Conservation (phyloP, 2,888 invertebrate genomes). For the Philhelius pedissequus region DNA sequence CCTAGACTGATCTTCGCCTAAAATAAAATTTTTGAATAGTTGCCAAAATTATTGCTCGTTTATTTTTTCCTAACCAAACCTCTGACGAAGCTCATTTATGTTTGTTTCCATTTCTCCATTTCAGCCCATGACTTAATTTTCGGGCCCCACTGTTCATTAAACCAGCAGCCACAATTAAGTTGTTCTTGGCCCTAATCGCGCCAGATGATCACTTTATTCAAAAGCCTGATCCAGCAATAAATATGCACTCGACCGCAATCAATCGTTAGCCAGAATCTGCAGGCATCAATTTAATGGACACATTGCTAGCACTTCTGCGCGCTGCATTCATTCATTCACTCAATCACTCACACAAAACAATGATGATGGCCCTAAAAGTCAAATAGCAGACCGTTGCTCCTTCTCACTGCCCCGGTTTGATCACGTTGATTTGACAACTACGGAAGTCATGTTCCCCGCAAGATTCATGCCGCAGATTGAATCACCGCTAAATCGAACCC, state of each 20-base stretch:
- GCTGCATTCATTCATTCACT: slow-evolving; percentile 10
- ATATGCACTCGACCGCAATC: slow-evolving; percentile 55
- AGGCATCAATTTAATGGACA: slow-evolving; percentile 44
- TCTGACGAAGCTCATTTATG: no score
- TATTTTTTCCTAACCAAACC: no score
- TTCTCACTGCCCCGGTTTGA: slow-evolving; percentile 8
- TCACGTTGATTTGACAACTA: slow-evolving; percentile 60
- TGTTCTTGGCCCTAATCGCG: slow-evolving; percentile 30
- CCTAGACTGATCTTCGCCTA: no score
- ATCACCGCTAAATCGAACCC: slow-evolving; percentile 35
- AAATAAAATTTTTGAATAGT: no score
- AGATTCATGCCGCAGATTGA: slow-evolving; percentile 68
- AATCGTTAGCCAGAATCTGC: slow-evolving; percentile 41
- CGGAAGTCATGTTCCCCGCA: slow-evolving; percentile 64
- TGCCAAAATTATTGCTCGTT: no score
- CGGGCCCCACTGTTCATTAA: background rate
- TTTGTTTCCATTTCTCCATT: no score
- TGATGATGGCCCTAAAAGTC: background rate
- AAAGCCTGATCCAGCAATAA: slow-evolving; percentile 55
- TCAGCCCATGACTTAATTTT: background rate
- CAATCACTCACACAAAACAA: slow-evolving; percentile 18
- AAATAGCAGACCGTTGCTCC: slow-evolving; percentile 36
- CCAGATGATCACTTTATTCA: slow-evolving; percentile 11
- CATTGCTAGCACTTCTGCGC: slow-evolving; percentile 35
- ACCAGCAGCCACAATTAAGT: slow-evolving; percentile 50